These are phyloP conservation scores for Diplosoma virens DNA, from an alignment of 23 tunicate species.

Conservation along the genomic window DNA sequence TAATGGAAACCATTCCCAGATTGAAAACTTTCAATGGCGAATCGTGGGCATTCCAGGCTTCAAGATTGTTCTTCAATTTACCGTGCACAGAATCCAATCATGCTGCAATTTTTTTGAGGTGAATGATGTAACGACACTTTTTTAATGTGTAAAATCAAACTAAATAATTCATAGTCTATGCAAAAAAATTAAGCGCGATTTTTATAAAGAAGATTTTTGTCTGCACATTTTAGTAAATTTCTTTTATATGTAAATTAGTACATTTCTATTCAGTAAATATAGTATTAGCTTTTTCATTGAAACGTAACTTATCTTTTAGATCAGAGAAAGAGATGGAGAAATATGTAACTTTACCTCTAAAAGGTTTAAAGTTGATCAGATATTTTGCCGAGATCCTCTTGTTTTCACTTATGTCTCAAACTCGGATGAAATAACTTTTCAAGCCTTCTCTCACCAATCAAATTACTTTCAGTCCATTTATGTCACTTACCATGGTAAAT, in stretches of 20 bases:
- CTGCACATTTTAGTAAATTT: too few species aligned
- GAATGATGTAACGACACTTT: too few species aligned
- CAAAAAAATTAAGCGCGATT: too few species aligned
- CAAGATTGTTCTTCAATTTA: conserved; percentile 4
- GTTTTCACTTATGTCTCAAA: background rate
- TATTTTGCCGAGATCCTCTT: conserved; percentile 9
- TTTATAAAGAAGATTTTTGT: too few species aligned
- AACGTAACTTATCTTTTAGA: background rate
- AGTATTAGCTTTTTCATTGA: too few species aligned
- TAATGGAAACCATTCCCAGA: background rate
- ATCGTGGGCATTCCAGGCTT: background rate
- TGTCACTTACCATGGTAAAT: background rate
- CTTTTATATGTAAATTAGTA: too few species aligned
- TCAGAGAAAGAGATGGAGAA: background rate
- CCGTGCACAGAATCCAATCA: background rate
- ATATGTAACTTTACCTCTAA: background rate
- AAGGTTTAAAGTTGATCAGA: background rate
- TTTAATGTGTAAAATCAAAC: too few species aligned
- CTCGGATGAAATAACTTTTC: background rate
- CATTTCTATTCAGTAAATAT: too few species aligned
- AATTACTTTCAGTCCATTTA: background rate
- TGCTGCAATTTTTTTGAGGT: conserved; percentile 14
- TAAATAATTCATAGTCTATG: too few species aligned
- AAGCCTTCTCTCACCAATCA: background rate
- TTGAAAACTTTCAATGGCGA: background rate